phyloP scores from a whole-genome alignment of 2,888 invertebrate species.

The Perizoma affinitatum region DNA sequence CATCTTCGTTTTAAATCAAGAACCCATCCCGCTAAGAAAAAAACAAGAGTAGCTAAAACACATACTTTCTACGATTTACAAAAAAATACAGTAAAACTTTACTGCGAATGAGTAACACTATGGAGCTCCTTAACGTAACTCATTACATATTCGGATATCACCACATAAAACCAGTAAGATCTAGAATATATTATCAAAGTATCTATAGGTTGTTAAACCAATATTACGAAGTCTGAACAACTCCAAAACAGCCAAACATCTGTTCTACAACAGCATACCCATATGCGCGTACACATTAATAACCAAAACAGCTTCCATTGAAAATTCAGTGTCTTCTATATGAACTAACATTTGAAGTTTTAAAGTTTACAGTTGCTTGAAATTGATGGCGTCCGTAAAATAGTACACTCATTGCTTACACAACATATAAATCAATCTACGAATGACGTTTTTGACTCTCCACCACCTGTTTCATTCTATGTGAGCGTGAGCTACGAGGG shows the following conservation, averaged over 20 bases:
- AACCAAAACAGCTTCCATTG: conserved; percentile 10
- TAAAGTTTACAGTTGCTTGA: conserved; percentile 23
- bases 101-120: too few species aligned
- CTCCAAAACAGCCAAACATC: conserved; percentile 24
- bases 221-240: conserved; percentile 24
- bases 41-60: too few species aligned
- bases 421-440: conserved; percentile 49
- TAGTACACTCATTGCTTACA: conserved; percentile 31
- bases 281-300: conserved; percentile 17
- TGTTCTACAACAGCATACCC: conserved; percentile 18
- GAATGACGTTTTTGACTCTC: conserved; percentile 43
- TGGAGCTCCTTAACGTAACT: too few species aligned
- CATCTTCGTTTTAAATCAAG: too few species aligned
- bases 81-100: too few species aligned
- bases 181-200: conserved; percentile 13
- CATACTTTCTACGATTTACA: too few species aligned
- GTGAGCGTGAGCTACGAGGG: conserved; percentile 1
- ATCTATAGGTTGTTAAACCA: conserved; percentile 20
- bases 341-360: conserved; percentile 18
- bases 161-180: neutral
- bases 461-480: conserved; percentile 39
- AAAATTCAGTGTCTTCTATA: conserved; percentile 19
- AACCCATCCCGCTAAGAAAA: too few species aligned
- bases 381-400: conserved; percentile 40
- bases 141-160: too few species aligned